Evolutionary conservation across 1,140 invertebrate species (phyloP), one percentile per base, ranked within the genome.

Genomic region (Drusus annulatus): DNA sequence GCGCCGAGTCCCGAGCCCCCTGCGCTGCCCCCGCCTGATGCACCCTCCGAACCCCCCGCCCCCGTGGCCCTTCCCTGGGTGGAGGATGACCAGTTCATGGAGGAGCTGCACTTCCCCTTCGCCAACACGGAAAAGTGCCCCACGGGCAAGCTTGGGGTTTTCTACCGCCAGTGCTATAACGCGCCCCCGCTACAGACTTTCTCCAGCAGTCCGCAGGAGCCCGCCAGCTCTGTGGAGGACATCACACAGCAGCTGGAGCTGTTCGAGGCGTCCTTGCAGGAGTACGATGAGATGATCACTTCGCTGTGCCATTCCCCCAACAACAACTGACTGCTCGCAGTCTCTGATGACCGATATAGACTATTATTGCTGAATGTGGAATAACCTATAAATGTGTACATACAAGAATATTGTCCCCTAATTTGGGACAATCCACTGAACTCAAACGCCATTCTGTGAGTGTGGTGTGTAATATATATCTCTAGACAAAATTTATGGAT

Each of bases 91-190:
- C 80, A 80, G 21, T 50, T 84, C 4, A 81, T 83, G 79, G 74
- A 82, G 73, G 84, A 84, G 77, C 60, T 85, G 89, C 90, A 92
- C 86, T 91, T 92, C 65, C 91, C 92, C 17, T 93, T 93, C 86
- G 91, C 88, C n/a, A 87, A 65, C 8, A 74, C 86, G 51, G 86
- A 85, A 74, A 91, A 90, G 58, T 90, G 88, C 31, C 86, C 87
- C 56, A 85, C 87, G 6, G 87, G 90, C 76, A 95, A 96, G 86
- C 89, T 96, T 75, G 93, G 94, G 51, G 91, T 92, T 75, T 96
- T 96, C 88, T 96, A 95, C 87, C 89, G 93, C 5, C 94, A 96
- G 84, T 96, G 94, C 87, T 94, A 95, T 87, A 91, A 91, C 84
- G 95, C 95, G 6, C 95, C 94, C 0, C 92, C 92, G 45, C 87